Evolutionary conservation across 2,113 vertebrate genomes (phyloP).

Genomic region (Campylomormyrus tamandua): DNA sequence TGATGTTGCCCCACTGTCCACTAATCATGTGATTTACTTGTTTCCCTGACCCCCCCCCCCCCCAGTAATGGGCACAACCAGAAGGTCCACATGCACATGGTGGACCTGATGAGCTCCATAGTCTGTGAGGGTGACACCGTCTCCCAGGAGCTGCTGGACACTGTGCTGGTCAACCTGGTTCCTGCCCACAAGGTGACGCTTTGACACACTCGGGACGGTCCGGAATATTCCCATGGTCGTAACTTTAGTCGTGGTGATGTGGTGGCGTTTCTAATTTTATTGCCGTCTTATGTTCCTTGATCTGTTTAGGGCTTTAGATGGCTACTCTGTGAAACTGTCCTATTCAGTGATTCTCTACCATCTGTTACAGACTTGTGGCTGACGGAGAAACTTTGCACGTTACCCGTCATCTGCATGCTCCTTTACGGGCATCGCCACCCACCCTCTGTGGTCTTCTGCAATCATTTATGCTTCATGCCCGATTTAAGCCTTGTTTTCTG

Average conservation of each 20-base stretch:
- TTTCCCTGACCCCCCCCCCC: constrained; percentile 27
- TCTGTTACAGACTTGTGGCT: background rate
- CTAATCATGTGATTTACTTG: background rate
- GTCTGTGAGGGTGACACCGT: constrained; percentile 96
- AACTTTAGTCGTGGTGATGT: background rate
- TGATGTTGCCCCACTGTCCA: background rate
- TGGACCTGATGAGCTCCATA: constrained; percentile 98
- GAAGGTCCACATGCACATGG: constrained; percentile 99
- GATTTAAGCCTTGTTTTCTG: background rate
- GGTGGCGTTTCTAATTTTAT: background rate
- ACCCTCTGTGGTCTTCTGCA: background rate
- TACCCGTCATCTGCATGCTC: background rate
- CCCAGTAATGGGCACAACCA: constrained; percentile 96
- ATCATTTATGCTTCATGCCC: background rate
- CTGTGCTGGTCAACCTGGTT: constrained; percentile 91
- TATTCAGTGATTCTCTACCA: background rate
- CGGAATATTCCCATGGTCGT: background rate
- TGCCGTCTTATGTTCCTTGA: background rate
- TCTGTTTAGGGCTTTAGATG: background rate
- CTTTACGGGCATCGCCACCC: background rate
- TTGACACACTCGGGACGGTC: background rate
- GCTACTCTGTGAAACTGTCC: background rate
- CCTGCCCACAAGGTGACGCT: constrained; percentile 90
- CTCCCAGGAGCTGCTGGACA: constrained; percentile 94
- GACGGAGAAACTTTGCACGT: background rate